phyloP scores from a whole-genome alignment of 2,113 vertebrate genomes.

The Apodemus speciosus region DNA sequence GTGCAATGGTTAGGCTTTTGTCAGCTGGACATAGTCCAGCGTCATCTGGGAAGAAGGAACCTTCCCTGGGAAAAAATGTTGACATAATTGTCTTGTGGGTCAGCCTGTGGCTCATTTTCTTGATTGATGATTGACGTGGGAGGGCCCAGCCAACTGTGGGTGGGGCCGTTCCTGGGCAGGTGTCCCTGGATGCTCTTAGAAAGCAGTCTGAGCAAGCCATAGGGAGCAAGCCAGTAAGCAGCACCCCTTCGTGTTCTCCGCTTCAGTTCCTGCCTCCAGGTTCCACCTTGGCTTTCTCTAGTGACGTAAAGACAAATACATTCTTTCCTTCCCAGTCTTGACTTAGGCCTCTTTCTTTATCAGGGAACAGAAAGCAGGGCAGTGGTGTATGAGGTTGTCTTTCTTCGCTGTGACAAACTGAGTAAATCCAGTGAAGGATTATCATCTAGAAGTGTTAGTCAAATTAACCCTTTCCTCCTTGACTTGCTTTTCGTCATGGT shows the following conservation, averaged over 20 bases:
- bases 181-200: neutral
- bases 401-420: neutral
- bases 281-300: neutral
- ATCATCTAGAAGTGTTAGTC: neutral
- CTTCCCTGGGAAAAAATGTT: neutral
- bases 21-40: neutral
- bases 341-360: neutral
- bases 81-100: neutral
- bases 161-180: neutral
- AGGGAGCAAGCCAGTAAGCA: neutral
- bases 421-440: neutral
- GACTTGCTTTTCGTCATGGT: neutral
- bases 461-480: neutral
- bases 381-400: neutral
- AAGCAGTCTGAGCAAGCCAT: neutral
- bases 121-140: neutral
- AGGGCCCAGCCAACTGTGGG: neutral
- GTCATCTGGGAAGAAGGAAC: neutral
- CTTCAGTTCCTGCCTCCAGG: neutral
- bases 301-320: neutral
- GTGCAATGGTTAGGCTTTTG: neutral
- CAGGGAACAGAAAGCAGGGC: neutral
- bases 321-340: neutral
- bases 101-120: neutral
- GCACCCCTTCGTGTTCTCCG: neutral